phyloP scores from a whole-genome alignment of 2,797 vertebrate species.

The Pantherophis vulpinus region DNA sequence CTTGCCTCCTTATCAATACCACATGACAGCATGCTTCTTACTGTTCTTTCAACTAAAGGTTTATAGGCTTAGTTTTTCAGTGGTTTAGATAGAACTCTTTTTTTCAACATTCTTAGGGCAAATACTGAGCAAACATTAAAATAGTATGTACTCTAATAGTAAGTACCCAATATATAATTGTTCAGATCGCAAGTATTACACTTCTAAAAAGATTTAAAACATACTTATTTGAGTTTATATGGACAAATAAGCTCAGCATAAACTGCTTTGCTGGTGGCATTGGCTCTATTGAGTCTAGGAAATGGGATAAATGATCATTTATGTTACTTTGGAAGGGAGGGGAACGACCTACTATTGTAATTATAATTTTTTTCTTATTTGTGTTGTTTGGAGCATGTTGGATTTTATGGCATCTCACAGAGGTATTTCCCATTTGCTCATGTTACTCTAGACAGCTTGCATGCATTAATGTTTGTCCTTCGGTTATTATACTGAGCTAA shows the following conservation, averaged over 20 bases:
- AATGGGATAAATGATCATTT: background rate
- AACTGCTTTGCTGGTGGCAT: background rate
- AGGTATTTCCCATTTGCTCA: background rate
- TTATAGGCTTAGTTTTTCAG: background rate
- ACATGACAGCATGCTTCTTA: background rate
- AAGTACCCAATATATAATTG: background rate
- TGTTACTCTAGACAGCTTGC: background rate
- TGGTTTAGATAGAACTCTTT: background rate
- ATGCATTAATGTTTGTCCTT: background rate
- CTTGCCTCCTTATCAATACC: background rate
- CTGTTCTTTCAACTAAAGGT: background rate
- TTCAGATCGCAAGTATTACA: background rate
- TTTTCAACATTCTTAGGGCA: background rate
- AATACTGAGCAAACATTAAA: background rate
- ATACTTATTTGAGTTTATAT: conserved; percentile 1
- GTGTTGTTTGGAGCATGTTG: background rate
- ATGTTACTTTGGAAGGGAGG: background rate
- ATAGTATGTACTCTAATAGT: background rate
- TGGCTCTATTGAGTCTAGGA: background rate
- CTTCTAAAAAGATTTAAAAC: background rate
- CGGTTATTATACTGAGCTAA: background rate
- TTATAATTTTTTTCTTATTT: background rate
- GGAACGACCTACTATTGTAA: background rate
- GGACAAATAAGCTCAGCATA: background rate
- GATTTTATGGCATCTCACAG: background rate